These are phyloP conservation scores for Xiphorhynchus elegans DNA, from an alignment of 2,113 vertebrate species.

Conservation along the genomic window DNA sequence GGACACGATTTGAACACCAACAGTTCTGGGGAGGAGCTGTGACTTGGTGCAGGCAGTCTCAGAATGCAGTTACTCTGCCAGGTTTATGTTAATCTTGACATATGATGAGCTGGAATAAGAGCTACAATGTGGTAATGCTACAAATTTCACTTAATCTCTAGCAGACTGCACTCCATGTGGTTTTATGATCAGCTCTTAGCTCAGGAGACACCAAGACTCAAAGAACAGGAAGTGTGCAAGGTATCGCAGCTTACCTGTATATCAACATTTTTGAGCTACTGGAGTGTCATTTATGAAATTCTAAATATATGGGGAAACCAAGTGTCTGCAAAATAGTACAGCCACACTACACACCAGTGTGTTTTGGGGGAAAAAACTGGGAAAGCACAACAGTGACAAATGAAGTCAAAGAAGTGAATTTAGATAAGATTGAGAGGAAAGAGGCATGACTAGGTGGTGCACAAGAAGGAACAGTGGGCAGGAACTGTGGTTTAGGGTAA, in stretches of 20 bases:
- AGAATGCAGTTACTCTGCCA: constrained; percentile 45
- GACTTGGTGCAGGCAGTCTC: constrained; percentile 14
- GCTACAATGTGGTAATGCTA: constrained; percentile 25
- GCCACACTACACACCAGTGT: neutral
- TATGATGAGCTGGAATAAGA: constrained; percentile 54
- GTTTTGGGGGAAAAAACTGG: neutral
- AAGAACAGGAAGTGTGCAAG: neutral
- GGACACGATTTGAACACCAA: neutral
- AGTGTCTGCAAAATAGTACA: neutral
- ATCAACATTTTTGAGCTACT: neutral
- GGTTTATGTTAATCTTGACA: constrained; percentile 58
- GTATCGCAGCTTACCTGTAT: neutral
- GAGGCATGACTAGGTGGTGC: neutral
- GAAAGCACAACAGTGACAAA: neutral
- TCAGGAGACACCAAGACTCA: neutral
- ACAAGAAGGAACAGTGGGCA: neutral
- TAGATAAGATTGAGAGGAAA: neutral
- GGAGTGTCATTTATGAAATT: neutral
- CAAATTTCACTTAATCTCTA: constrained; percentile 36
- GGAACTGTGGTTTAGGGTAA: neutral
- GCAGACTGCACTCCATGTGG: constrained; percentile 38
- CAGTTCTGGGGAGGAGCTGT: constrained; percentile 15
- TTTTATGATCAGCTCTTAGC: constrained; percentile 32
- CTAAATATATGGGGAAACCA: neutral
- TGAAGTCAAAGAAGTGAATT: neutral